Percentiles rank a stretch among this genome's conserved stretches.
phyloP scores from a whole-genome alignment of 2,797 vertebrate species.

The Sandelia bainsii region DNA sequence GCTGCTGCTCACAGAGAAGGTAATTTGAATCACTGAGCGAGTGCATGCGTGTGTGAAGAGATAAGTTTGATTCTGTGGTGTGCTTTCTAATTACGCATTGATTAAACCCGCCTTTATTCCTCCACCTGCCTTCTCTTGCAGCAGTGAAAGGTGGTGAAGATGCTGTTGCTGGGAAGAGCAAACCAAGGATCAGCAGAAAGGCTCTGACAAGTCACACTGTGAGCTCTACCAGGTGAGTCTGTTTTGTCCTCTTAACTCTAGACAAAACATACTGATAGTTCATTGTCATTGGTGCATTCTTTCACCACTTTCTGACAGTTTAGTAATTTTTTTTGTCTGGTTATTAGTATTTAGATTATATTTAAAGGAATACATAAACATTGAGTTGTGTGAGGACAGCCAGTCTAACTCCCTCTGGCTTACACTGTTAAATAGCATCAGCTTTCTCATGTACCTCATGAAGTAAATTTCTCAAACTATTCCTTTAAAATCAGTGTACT shows the following conservation, averaged over 20 bases:
- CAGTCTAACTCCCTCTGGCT: too few relatives aligned
- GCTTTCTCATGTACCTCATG: too few relatives aligned
- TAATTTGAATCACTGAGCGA: conserved; percentile 55
- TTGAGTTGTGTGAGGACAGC: too few relatives aligned
- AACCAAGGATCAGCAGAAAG: conserved; percentile 77
- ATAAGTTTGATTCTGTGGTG: conserved; percentile 44
- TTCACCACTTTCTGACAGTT: too few relatives aligned
- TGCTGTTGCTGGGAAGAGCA: conserved; percentile 51
- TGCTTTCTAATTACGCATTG: conserved; percentile 40
- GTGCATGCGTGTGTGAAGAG: conserved; percentile 5
- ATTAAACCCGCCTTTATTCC: conserved; percentile 28
- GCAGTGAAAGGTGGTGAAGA: conserved; percentile 60
- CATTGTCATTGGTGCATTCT: background rate
- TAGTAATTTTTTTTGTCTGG: too few relatives aligned
- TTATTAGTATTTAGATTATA: too few relatives aligned
- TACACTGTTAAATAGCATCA: too few relatives aligned
- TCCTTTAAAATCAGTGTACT: too few relatives aligned
- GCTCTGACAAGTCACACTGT: conserved; percentile 38
- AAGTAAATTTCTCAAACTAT: too few relatives aligned
- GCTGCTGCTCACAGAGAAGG: conserved; percentile 75
- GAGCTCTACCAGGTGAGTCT: conserved; percentile 63
- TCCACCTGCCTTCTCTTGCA: background rate
- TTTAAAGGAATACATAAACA: too few relatives aligned
- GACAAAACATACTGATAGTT: background rate
- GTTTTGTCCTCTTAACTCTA: too few relatives aligned